Percentiles rank a stretch among this genome's conserved stretches.
Evolutionary conservation across 2,113 vertebrate species (phyloP).

Genomic region (Setophaga coronata): DNA sequence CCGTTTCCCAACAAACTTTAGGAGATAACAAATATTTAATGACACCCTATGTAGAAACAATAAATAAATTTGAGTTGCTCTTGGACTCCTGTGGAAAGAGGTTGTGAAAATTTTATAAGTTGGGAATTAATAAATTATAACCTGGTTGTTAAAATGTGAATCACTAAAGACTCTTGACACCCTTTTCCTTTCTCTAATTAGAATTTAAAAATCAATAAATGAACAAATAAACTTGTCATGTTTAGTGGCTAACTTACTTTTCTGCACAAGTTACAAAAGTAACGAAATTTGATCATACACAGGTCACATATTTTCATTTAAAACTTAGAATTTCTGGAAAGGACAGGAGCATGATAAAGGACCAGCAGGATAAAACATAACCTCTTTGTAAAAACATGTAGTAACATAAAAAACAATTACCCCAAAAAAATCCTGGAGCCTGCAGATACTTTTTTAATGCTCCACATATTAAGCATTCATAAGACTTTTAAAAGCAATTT

Average conservation of each 20-base stretch:
- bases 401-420: background rate
- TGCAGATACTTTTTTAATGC: background rate
- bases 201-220: slow-evolving; percentile 79
- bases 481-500: background rate
- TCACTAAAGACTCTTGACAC: slow-evolving; percentile 78
- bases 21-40: slow-evolving; percentile 85
- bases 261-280: slow-evolving; percentile 1
- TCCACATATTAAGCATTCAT: background rate
- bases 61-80: slow-evolving; percentile 81
- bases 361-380: background rate
- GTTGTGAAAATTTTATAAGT: slow-evolving; percentile 82
- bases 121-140: slow-evolving; percentile 85
- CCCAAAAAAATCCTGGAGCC: background rate
- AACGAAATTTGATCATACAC: slow-evolving; percentile 12
- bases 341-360: background rate
- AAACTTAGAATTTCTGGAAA: background rate
- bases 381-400: background rate
- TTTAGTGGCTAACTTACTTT: slow-evolving; percentile 51
- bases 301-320: slow-evolving; percentile 24
- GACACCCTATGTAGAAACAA: slow-evolving; percentile 81
- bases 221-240: slow-evolving; percentile 63
- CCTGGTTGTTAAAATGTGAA: slow-evolving; percentile 81
- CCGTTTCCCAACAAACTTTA: slow-evolving; percentile 70
- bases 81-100: slow-evolving; percentile 77
- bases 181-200: slow-evolving; percentile 79